Base-by-base conservation (phyloP, 2,888 invertebrate species). In the Seira musarum region DNA sequence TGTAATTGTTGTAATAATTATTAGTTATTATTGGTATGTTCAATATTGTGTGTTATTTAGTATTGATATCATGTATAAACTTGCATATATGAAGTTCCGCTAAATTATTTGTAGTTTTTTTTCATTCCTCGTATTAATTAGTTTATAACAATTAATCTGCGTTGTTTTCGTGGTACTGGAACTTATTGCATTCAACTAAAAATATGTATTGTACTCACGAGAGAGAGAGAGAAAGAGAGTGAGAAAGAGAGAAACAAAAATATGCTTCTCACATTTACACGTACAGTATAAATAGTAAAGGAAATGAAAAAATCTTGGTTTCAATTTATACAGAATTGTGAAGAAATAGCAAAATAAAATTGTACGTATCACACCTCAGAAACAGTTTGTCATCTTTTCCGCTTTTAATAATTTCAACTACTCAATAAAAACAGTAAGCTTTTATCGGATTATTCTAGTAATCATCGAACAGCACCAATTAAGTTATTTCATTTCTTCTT, bases 181-280 rank as follows among this genome's bases (percentile, higher is more conserved):
- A 57, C 17, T 57, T n/a, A 57, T 13, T n/a, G 57, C n/a, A 57
- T 15, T n/a, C n/a, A n/a, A n/a, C n/a, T n/a, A 57, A 15, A 57
- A 63, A 66, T 65, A 80, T 70, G 80, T n/a, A 80, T 80, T 80
- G 80, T 80, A 75, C 80, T 80, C 75, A 71, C 74, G 65, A 74
- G 66, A 70, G 71, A 80, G 74, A 68, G n/a, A n/a, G n/a, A n/a
- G n/a, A n/a, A n/a, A n/a, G n/a, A n/a, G n/a, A n/a, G n/a, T n/a
- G n/a, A n/a, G n/a, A n/a, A n/a, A n/a, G n/a, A n/a, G n/a, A n/a
- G n/a, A n/a, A n/a, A 60, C 21, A 68, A n/a, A 30, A 64, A 76
- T 67, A 60, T 67, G 40, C 46, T n/a, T n/a, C 8, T 2, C 17
- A 24, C 8, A 22, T 63, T 21, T 60, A 60, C 60, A 60, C 60